Base-by-base conservation (phyloP, 2,797 vertebrate genomes). In the Falco novaeseelandiae region DNA sequence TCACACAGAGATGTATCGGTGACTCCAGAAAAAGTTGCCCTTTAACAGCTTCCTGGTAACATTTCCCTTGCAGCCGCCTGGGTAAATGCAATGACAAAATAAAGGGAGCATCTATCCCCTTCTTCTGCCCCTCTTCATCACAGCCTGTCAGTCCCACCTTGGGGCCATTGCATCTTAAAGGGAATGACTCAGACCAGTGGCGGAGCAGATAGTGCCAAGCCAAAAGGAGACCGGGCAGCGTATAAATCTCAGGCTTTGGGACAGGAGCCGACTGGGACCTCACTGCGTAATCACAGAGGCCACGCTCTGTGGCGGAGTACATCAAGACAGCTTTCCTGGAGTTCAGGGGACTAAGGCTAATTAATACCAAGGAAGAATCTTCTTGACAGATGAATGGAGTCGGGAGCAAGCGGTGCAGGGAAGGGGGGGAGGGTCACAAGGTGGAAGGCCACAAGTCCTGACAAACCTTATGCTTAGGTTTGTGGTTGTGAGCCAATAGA, bases 41-140 rank as follows among this genome's bases (percentile, higher is more conserved):
- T 98, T 98, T 97, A 97, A 91, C 86, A 95, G 90, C 61, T 93
- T 96, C 55, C 77, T 69, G n/a, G 92, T 90, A 97, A 94, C 83
- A 96, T 90, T 92, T 91, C 80, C 88, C 46, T 97, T 81, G 67
- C 58, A 94, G 83, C 2, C 2, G 5, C 69, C 82, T 93, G 84
- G 78, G 73, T 96, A 96, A 95, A 94, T 82, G 93, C 70, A 89
- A 34, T 93, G 93, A 95, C 70, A 96, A 95, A 93, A 89, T 79
- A 79, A 93, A 92, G 87, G 91, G 89, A 96, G 65, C 74, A 46
- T 74, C 78, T 88, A 16, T 93, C 59, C 84, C 83, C 57, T 77
- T 89, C 77, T 84, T 95, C 71, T 90, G 77, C 66, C 61, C 67
- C 80, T 96, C 73, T 93, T 90, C 95, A 87, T 97, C 90, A 91